These are phyloP conservation scores for Emydoidea blandingii DNA, from an alignment of 2,797 vertebrate species.

Conservation along the genomic window DNA sequence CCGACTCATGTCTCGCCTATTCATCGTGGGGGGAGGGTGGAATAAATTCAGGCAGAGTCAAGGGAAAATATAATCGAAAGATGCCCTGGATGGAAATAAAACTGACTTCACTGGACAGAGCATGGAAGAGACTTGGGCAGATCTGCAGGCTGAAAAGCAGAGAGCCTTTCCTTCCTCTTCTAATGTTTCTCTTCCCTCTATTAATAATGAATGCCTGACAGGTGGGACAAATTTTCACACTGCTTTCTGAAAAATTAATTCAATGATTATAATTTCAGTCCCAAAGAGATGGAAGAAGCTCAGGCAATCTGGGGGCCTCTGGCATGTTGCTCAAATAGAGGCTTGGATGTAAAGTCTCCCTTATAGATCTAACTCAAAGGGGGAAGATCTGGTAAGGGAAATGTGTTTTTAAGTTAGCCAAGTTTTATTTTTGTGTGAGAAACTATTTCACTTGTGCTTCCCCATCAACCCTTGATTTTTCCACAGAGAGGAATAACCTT, in stretches of 20 bases:
- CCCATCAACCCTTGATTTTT: rapidly evolving
- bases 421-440: not conserved
- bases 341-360: not conserved
- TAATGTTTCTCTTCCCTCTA: slow-evolving; percentile 55
- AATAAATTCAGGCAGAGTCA: not conserved
- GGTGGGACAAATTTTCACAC: slow-evolving; percentile 76
- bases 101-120: not conserved
- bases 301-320: slow-evolving; percentile 36
- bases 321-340: slow-evolving; percentile 8
- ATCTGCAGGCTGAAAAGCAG: not conserved
- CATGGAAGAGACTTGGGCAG: not conserved
- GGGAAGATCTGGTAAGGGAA: not conserved
- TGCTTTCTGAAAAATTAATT: slow-evolving; percentile 79
- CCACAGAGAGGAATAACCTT: not conserved
- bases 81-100: not conserved
- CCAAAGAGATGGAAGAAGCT: slow-evolving; percentile 66
- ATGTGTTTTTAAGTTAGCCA: not conserved
- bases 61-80: not conserved
- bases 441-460: not conserved
- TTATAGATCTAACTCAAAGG: not conserved
- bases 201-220: slow-evolving; percentile 75
- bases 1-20: not conserved
- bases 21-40: not conserved
- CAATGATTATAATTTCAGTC: slow-evolving; percentile 82
- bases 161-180: slow-evolving; percentile 9